phyloP scores from a whole-genome alignment of 1,140 invertebrate genomes.

The Helicorthomorpha holstii region DNA sequence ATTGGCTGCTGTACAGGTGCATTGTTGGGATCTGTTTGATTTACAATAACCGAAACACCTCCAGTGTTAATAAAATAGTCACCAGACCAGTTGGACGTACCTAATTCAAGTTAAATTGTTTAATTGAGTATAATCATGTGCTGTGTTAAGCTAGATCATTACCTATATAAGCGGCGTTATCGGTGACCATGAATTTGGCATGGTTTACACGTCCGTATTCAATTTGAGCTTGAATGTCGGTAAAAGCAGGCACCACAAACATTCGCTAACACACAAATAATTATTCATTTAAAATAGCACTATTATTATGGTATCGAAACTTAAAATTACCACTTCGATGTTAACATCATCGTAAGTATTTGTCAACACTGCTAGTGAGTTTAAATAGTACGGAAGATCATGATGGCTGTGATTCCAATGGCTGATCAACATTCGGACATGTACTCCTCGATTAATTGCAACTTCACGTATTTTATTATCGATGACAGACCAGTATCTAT shows the following conservation, averaged over 20 bases:
- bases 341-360: constrained; percentile 42
- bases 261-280: constrained; percentile 36
- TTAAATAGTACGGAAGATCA: constrained; percentile 55
- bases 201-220: constrained; percentile 86
- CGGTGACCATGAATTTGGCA: constrained; percentile 99
- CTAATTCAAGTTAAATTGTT: too few species aligned
- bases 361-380: constrained; percentile 55
- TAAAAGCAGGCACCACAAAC: constrained; percentile 56
- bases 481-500: constrained; percentile 77
- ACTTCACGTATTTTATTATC: constrained; percentile 69
- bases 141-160: too few species aligned
- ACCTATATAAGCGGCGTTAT: constrained; percentile 78
- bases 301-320: neutral
- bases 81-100: constrained; percentile 95
- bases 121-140: too few species aligned
- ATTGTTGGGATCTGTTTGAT: constrained; percentile 29
- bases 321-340: constrained; percentile 56
- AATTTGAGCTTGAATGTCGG: constrained; percentile 55
- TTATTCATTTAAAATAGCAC: neutral
- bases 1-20: constrained; percentile 28
- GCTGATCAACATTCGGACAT: constrained; percentile 64
- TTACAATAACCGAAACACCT: constrained; percentile 44
- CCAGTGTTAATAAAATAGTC: constrained; percentile 89
- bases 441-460: constrained; percentile 59
- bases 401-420: constrained; percentile 69